A percentile compares a stretch with the other conserved stretches of the same genome.
These are phyloP conservation scores for Polyergus mexicanus DNA, from an alignment of 1,140 invertebrate genomes.

Conservation along the genomic window DNA sequence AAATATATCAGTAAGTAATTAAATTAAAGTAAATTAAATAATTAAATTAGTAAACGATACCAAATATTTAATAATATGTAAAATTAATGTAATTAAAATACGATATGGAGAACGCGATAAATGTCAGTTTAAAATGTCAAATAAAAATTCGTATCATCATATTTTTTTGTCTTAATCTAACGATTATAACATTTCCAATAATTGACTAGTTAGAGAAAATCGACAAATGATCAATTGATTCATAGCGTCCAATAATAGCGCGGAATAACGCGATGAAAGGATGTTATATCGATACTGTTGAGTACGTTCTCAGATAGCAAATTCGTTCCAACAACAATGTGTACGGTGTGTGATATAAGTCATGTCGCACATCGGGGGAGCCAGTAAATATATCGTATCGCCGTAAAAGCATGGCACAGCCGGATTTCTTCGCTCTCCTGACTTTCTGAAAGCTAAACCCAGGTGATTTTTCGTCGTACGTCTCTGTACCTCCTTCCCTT, in stretches of 20 bases:
- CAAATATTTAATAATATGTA: not conserved
- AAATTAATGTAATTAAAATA: not conserved
- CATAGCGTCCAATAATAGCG: not conserved
- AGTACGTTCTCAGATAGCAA: constrained; percentile 21
- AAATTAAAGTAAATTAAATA: no score
- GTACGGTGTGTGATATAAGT: constrained; percentile 33
- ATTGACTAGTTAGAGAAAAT: constrained; percentile 7
- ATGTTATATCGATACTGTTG: constrained; percentile 40
- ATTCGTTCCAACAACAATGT: constrained; percentile 48
- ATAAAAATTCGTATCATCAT: not conserved
- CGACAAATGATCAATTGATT: constrained; percentile 9
- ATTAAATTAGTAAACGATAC: no score
- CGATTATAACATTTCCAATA: constrained; percentile 4
- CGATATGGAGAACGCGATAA: not conserved
- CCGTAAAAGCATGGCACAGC: constrained; percentile 38
- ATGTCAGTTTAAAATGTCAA: not conserved
- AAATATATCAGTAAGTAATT: not conserved
- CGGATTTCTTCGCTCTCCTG: constrained; percentile 39
- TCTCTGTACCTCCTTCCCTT: not conserved
- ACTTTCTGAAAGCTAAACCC: constrained; percentile 50
- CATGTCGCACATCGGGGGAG: constrained; percentile 34
- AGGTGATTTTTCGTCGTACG: constrained; percentile 58
- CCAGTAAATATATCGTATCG: constrained; percentile 42
- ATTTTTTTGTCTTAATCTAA: not conserved
- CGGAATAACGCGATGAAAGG: constrained; percentile 7